Evolutionary conservation across 2,113 vertebrate genomes (phyloP).

Genomic region (Oreochromis aureus): DNA sequence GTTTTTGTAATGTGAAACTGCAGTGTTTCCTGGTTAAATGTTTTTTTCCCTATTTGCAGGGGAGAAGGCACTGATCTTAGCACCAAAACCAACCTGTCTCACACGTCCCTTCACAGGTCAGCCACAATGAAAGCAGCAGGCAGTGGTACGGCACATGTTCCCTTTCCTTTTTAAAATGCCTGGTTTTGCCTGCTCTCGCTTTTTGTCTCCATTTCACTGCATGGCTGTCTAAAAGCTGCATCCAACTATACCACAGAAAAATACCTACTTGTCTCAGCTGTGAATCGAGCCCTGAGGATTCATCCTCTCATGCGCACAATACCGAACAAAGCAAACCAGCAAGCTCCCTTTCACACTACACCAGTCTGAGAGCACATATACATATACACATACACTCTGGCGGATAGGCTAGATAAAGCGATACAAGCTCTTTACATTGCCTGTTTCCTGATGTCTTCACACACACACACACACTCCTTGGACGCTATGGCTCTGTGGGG

Average conservation of each 20-base stretch:
- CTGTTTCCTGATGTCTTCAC: conserved; percentile 55
- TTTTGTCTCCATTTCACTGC: background rate
- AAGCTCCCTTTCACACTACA: conserved; percentile 37
- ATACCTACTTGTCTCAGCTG: conserved; percentile 32
- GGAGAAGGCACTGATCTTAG: background rate
- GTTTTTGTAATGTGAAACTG: background rate
- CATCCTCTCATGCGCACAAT: conserved; percentile 47
- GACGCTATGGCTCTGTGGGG: conserved; percentile 39
- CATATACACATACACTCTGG: conserved; percentile 39
- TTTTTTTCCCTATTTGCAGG: background rate
- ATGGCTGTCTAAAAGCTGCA: background rate
- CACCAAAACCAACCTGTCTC: background rate
- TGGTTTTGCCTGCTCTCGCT: background rate
- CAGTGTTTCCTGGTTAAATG: background rate
- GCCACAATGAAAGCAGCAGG: conserved; percentile 1
- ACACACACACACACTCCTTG: conserved; percentile 32
- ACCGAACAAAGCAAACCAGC: conserved; percentile 45
- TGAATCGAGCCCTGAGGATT: conserved; percentile 44
- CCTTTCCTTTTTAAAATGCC: background rate
- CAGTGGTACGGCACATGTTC: background rate
- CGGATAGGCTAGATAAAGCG: conserved; percentile 34
- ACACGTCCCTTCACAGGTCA: background rate
- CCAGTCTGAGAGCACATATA: conserved; percentile 50
- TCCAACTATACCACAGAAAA: background rate
- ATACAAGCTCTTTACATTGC: conserved; percentile 55